phyloP scores from a whole-genome alignment of 2,797 vertebrate species.

The Eulemur mongoz region DNA sequence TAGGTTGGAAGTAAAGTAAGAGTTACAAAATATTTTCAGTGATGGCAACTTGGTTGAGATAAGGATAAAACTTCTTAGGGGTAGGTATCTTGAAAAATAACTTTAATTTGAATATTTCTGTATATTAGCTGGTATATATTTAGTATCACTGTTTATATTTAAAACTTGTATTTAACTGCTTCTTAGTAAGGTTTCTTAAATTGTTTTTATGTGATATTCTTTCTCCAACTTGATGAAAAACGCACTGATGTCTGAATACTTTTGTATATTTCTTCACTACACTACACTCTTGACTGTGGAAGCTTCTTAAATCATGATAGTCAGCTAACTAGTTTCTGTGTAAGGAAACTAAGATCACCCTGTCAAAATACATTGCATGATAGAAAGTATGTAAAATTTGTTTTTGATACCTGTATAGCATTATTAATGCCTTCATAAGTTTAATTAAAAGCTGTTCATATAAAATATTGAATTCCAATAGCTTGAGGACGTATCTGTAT shows the following conservation, averaged over 20 bases:
- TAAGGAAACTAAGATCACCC: neutral
- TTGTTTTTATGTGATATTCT: neutral
- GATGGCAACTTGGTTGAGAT: neutral
- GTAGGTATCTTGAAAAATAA: constrained; percentile 2
- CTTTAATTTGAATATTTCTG: constrained; percentile 4
- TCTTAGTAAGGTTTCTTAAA: constrained; percentile 8
- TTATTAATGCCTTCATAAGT: constrained; percentile 24
- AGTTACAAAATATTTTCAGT: constrained; percentile 30
- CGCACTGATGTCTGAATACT: neutral
- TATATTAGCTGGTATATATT: neutral
- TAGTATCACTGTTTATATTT: constrained; percentile 25
- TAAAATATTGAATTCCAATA: neutral
- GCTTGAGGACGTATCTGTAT: neutral
- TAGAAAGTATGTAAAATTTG: neutral
- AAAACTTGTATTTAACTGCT: neutral
- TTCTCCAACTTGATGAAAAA: neutral
- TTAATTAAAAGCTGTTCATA: constrained; percentile 25
- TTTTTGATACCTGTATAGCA: neutral
- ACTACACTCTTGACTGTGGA: neutral
- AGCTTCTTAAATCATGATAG: neutral
- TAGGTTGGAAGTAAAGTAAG: constrained; percentile 34
- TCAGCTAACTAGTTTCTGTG: neutral
- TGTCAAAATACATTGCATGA: neutral
- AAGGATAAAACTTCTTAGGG: constrained; percentile 19
- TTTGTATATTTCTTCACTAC: neutral